Evolutionary conservation across 2,888 invertebrate species (phyloP).

Genomic region (Acanthosepion esculentum): DNA sequence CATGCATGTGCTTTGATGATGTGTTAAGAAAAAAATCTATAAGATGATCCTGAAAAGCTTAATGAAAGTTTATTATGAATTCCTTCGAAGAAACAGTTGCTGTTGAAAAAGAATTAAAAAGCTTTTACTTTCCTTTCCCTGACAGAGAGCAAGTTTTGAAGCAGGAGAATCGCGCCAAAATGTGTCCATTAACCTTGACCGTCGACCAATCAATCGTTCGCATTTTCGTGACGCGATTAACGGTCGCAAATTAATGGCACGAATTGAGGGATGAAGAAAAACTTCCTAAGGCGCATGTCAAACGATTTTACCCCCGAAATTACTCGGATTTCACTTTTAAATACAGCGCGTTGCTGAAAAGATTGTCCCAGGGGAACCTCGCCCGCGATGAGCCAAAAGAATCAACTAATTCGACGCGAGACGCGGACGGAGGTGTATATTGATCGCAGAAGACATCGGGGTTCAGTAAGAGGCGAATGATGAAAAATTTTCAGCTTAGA

Average conservation of each 20-base stretch:
- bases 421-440: background rate
- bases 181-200: background rate
- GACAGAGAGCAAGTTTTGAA: background rate
- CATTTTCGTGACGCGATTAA: constrained; percentile 33
- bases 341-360: background rate
- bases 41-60: background rate
- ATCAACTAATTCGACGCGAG: background rate
- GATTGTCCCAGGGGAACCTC: constrained; percentile 11
- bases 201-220: background rate
- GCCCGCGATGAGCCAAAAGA: constrained; percentile 1
- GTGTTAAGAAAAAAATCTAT: background rate
- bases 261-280: background rate
- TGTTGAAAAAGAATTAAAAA: constrained; percentile 8
- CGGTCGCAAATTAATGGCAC: constrained; percentile 18
- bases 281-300: background rate
- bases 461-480: background rate
- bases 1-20: background rate
- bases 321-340: constrained; percentile 33
- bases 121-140: background rate
- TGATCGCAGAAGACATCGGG: background rate
- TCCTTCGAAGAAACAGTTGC: background rate
- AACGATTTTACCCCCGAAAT: constrained; percentile 1
- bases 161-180: background rate
- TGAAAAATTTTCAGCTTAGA: background rate
- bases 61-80: background rate